Base-by-base conservation (phyloP, 2,888 invertebrate genomes). In the Parnassius glacialis region DNA sequence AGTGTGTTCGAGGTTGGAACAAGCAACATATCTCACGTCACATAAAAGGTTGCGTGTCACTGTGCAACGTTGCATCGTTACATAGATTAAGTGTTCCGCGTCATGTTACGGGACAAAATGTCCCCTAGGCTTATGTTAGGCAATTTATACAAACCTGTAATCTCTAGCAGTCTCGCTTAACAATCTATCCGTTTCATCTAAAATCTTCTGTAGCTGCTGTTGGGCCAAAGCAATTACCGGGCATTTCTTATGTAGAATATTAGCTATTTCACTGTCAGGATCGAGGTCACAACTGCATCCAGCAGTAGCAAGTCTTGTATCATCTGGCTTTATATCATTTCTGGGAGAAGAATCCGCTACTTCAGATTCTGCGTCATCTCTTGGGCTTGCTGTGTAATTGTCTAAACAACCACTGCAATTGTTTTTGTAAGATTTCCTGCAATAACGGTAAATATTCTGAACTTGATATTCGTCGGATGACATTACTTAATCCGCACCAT, bases 221-320 rank as follows among this genome's bases (percentile, higher is more conserved):
- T 87, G 83, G 2, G 90, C 90, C 52, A 91, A 70, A 9, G 79
- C 79, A 16, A 90, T 89, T 1, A 89, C 87, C 7, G 88, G 85
- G 59, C 87, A 87, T 73, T 91, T 92, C 66, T 85, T 89, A 67
- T 90, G 88, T 9, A 89, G 73, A 62, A 92, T 86, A 66, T 78
- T 81, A 2, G 85, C 81, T 51, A 89, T 75, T 64, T 89, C 88
- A 1, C 73, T 76, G 16, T 90, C 87, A 2, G 80, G 70, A 47
- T 86, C 85, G 51, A 78, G 52, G 12, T 82, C 82, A 60, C 85
- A 87, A 64, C 81, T 85, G 66, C 87, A 89, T 1, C 77, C 75
- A 41, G 75, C 67, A 0, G 66, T 56, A 3, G 66, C 70, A 25
- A 63, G 59, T n/a, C 59, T 20, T 25, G 59, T 48, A 12, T 62